phyloP scores from a whole-genome alignment of 2,113 vertebrate genomes.

The Melanerpes formicivorus region DNA sequence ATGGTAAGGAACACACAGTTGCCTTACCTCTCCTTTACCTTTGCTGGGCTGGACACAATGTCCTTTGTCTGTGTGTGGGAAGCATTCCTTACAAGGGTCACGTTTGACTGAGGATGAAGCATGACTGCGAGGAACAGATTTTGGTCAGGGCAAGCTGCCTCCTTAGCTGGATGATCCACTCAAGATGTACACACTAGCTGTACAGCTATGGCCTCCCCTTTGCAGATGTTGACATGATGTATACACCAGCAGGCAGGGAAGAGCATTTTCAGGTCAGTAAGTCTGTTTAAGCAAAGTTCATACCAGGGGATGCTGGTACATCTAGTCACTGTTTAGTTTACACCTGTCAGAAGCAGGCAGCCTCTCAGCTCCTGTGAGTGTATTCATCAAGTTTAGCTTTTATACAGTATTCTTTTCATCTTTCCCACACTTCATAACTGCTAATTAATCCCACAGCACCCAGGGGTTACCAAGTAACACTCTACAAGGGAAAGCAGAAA shows the following conservation, averaged over 20 bases:
- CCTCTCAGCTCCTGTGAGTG: not conserved
- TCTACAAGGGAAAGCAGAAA: not conserved
- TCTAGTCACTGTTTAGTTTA: not conserved
- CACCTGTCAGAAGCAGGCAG: conserved; percentile 18
- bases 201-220: not conserved
- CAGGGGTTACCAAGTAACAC: not conserved
- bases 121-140: not conserved
- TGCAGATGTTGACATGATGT: not conserved
- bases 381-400: not conserved
- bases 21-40: not conserved
- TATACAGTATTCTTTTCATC: conserved; percentile 10
- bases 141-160: not conserved
- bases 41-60: not conserved
- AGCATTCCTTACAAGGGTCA: not conserved
- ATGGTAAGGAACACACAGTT: not conserved
- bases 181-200: not conserved
- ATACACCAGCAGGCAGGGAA: not conserved
- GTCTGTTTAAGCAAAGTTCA: not conserved
- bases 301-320: not conserved
- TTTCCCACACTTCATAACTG: not conserved
- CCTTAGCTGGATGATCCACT: not conserved
- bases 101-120: not conserved
- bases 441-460: conserved; percentile 10
- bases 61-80: not conserved
- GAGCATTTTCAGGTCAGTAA: not conserved